Base-by-base conservation (phyloP, 2,888 invertebrate species). In the Nemotelus nigrinus region DNA sequence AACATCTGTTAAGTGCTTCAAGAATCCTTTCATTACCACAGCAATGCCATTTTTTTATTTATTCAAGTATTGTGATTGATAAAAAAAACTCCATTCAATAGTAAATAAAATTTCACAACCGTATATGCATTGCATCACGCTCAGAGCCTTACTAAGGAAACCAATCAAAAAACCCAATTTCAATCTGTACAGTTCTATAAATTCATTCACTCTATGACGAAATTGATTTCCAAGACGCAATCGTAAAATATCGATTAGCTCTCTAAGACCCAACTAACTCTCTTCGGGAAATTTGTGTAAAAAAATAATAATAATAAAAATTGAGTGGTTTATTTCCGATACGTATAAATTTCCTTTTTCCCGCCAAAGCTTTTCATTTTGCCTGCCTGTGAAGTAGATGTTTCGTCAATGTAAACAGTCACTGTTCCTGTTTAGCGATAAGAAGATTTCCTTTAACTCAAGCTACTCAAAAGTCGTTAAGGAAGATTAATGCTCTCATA, bases 401-500 rank as follows among this genome's bases (percentile, higher is more conserved):
- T 47, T 68, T 68, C 50, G 58, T 8, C 10, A 58, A 60, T 72
- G 72, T 72, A 72, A 72, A 72, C 72, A n/a, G n/a, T n/a, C n/a
- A 55, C 43, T 55, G 45, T 45, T 47, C 60, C 72, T 72, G 58
- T 72, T 57, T 58, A 58, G 41, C 63, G 74, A 74, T 74, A 74
- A 74, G 74, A 50, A 60, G 63, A 74, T 74, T 74, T 60, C 63
- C 60, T 60, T 47, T 10, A 60, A 60, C 63, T 47, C 47, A 48
- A 45, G 50, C 60, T 63, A 74, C 63, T 60, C 60, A 74, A 74
- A 74, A 74, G 60, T 74, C 74, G 74, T 74, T 74, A 74, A 63
- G 60, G 74, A 74, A 74, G 74, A 74, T 74, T 74, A 74, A 74
- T 74, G 74, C 50, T 60, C 60, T 60, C 74, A 74, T 74, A 39